Evolutionary conservation across 2,888 invertebrate genomes (phyloP).

Genomic region (Hipparchia sbordonii): DNA sequence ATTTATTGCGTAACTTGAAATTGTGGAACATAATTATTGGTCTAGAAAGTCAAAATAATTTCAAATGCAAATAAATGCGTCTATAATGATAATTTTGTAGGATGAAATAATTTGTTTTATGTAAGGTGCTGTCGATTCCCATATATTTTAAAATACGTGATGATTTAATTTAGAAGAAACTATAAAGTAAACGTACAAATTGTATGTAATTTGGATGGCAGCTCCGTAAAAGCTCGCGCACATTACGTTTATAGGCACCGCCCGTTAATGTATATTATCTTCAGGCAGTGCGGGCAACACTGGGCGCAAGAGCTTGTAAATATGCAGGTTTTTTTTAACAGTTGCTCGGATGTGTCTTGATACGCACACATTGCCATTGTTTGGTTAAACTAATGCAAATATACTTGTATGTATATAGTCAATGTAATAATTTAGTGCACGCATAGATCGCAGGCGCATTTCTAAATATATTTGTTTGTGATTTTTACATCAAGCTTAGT

Average conservation of each 20-base stretch:
- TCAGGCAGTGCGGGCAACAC: not conserved
- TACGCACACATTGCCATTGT: slow-evolving; percentile 6
- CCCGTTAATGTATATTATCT: not conserved
- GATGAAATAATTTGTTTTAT: no score
- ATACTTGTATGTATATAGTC: not conserved
- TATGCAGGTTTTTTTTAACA: not conserved
- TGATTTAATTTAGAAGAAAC: not conserved
- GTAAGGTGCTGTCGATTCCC: not conserved
- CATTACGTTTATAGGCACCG: not conserved
- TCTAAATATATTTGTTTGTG: not conserved
- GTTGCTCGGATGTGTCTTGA: not conserved
- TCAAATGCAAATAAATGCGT: not conserved
- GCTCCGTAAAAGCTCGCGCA: not conserved
- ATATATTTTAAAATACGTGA: not conserved
- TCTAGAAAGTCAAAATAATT: not conserved
- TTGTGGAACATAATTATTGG: not conserved
- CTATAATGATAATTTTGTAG: no score
- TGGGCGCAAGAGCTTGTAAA: not conserved
- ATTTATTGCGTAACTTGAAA: slow-evolving; percentile 17
- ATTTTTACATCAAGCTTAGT: not conserved
- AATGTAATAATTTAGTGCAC: not conserved
- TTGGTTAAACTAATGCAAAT: not conserved
- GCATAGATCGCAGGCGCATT: not conserved
- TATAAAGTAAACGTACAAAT: not conserved
- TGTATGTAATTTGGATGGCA: not conserved